Percentiles rank a stretch among this genome's conserved stretches.
Evolutionary conservation across 2,113 vertebrate genomes (phyloP).

Genomic region (Vidua chalybeata): DNA sequence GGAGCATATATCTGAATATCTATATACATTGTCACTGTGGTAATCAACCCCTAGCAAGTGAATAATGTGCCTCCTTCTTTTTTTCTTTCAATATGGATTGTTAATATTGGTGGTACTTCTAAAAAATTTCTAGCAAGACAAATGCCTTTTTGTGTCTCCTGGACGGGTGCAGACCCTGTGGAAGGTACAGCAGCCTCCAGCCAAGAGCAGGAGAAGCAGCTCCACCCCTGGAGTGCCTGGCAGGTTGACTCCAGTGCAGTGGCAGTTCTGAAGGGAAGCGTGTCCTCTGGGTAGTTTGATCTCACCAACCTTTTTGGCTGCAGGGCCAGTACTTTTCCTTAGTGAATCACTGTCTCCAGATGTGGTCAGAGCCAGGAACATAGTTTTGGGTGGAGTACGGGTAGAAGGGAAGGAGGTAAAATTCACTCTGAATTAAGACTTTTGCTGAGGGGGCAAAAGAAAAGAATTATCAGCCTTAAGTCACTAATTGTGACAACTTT

Average conservation of each 20-base stretch:
- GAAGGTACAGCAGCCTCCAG: background rate
- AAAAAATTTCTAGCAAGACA: background rate
- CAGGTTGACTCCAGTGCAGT: fast-evolving
- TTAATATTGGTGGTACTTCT: background rate
- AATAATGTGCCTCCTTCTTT: background rate
- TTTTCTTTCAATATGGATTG: background rate
- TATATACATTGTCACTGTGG: background rate
- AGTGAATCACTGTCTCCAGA: background rate
- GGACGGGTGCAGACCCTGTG: background rate
- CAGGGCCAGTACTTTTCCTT: background rate
- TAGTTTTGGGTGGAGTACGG: background rate
- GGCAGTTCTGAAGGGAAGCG: background rate
- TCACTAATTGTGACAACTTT: background rate
- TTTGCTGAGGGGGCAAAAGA: background rate
- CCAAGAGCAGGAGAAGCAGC: background rate
- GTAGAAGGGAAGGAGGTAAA: background rate
- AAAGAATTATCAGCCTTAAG: background rate
- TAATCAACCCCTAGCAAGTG: background rate
- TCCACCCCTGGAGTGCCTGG: fast-evolving
- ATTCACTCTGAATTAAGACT: background rate
- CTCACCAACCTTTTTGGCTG: background rate
- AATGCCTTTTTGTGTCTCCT: background rate
- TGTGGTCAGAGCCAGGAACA: background rate
- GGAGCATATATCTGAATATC: background rate
- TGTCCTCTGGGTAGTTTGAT: background rate